Conservation (phyloP, 2,113 vertebrate genomes). For the Alces alces region DNA sequence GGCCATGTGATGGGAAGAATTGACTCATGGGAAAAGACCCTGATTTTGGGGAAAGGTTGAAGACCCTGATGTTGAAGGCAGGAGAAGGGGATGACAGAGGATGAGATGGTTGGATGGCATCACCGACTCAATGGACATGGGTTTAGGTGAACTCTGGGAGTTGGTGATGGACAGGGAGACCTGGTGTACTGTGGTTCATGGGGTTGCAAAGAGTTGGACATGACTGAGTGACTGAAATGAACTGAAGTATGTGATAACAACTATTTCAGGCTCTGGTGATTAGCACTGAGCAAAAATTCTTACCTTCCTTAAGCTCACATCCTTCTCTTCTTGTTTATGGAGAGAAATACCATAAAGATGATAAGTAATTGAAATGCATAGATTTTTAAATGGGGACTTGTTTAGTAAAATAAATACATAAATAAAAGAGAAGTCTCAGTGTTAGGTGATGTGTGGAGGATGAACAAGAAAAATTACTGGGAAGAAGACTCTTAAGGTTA, state of each 20-base stretch:
- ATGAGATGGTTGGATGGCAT: not conserved
- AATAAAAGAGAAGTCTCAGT: not conserved
- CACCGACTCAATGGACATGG: not conserved
- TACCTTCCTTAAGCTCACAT: not conserved
- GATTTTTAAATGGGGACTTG: not conserved
- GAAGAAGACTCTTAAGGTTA: not conserved
- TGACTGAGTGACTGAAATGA: rapidly evolving
- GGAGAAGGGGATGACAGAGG: not conserved
- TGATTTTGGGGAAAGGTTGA: not conserved
- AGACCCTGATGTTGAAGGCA: not conserved
- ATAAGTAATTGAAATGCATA: not conserved
- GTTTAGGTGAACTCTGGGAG: not conserved
- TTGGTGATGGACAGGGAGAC: not conserved
- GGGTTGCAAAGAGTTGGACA: not conserved
- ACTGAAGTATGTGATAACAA: not conserved
- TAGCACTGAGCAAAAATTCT: not conserved
- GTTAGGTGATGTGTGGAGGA: not conserved
- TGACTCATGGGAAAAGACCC: no score
- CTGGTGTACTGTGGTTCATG: not conserved
- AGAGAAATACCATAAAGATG: not conserved
- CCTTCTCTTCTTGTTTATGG: not conserved
- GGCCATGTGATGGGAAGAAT: no score
- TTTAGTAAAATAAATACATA: not conserved
- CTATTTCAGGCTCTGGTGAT: not conserved
- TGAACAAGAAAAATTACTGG: rapidly evolving